A percentile compares a stretch with the other conserved stretches of the same genome.
Conservation (phyloP, 2,113 vertebrate species). For the Noturus placidus region DNA sequence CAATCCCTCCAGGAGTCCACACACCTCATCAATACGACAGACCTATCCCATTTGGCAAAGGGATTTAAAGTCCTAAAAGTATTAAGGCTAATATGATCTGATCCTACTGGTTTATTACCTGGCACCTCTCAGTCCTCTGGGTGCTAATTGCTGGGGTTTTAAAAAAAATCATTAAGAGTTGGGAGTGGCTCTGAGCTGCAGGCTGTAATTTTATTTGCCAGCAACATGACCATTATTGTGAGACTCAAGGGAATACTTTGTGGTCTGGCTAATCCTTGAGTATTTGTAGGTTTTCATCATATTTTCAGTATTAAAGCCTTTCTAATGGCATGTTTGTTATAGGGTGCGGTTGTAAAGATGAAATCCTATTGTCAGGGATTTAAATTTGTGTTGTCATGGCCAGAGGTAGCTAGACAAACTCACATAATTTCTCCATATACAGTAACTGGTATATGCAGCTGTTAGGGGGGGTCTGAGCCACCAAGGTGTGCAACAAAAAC, state of each 20-base stretch:
- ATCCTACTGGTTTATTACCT: conserved; percentile 25
- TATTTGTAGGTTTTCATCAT: conserved; percentile 13
- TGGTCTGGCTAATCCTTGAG: conserved; percentile 24
- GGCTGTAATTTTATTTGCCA: conserved; percentile 42
- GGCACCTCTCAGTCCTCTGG: conserved; percentile 21
- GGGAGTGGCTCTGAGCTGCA: conserved; percentile 32
- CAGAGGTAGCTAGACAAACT: neutral
- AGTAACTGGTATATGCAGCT: neutral
- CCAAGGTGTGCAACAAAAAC: neutral
- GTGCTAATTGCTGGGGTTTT: conserved; percentile 26
- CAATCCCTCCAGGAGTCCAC: neutral
- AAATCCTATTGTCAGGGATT: neutral
- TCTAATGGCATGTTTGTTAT: neutral
- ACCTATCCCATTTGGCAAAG: neutral
- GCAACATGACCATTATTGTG: conserved; percentile 18
- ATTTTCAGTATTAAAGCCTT: conserved; percentile 1
- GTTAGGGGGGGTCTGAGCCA: neutral
- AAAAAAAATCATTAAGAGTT: neutral
- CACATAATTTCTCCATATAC: neutral
- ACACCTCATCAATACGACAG: neutral
- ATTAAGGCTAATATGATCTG: conserved; percentile 26
- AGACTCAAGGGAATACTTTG: conserved; percentile 25
- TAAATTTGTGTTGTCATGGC: neutral
- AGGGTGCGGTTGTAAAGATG: neutral
- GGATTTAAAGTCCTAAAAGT: neutral